Conservation (phyloP, 2,888 invertebrate genomes). For the Hedya salicella region DNA sequence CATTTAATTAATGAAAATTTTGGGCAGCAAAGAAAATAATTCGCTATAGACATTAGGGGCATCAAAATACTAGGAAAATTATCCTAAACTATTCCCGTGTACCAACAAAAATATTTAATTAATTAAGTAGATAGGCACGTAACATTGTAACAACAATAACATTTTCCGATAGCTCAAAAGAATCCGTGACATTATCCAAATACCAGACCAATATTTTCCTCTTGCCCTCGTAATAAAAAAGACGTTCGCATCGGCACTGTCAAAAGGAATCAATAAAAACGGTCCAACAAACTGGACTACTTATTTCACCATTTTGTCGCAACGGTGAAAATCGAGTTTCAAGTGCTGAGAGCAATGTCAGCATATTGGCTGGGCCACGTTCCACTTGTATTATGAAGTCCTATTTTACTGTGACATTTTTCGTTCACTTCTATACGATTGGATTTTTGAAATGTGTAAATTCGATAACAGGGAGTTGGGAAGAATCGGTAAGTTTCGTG, state of each 20-base stretch:
- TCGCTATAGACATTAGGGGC: too few species aligned
- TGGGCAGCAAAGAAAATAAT: too few species aligned
- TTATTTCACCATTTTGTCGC: conserved; percentile 67
- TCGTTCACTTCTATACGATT: conserved; percentile 77
- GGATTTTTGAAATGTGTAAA: conserved; percentile 83
- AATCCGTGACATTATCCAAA: conserved; percentile 16
- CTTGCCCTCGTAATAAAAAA: conserved; percentile 32
- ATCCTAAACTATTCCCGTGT: neutral
- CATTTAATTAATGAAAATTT: too few species aligned
- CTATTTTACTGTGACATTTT: conserved; percentile 81
- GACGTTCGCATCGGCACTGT: conserved; percentile 27
- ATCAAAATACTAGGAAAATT: too few species aligned
- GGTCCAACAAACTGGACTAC: conserved; percentile 50
- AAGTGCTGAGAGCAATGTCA: conserved; percentile 70
- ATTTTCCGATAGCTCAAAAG: conserved; percentile 8
- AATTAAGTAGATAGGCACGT: neutral
- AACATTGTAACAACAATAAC: neutral
- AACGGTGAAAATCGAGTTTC: conserved; percentile 75
- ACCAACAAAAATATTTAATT: neutral
- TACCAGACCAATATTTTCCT: conserved; percentile 29
- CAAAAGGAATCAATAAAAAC: conserved; percentile 44
- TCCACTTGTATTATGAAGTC: conserved; percentile 78
- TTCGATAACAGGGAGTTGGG: conserved; percentile 67
- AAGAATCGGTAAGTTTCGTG: conserved; percentile 31
- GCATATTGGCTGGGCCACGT: conserved; percentile 75